Conservation (phyloP, 2,113 vertebrate genomes). For the Dascyllus trimaculatus region DNA sequence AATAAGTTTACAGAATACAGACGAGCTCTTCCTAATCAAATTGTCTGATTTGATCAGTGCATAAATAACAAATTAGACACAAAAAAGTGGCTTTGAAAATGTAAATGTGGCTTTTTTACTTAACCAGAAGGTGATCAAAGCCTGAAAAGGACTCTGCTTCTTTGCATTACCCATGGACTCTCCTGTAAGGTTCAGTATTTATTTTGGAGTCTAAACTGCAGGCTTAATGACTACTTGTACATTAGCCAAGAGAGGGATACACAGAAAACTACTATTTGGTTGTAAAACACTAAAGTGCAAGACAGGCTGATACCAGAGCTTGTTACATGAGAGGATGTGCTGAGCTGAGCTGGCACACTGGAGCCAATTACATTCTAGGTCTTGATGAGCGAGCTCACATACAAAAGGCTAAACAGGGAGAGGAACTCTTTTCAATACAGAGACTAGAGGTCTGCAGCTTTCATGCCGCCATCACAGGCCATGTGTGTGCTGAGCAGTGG, state of each 20-base stretch:
- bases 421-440: constrained; percentile 40
- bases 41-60: constrained; percentile 61
- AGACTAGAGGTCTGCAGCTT: constrained; percentile 60
- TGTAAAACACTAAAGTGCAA: constrained; percentile 85
- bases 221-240: constrained; percentile 68
- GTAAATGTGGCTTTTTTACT: constrained; percentile 48
- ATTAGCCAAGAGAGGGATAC: constrained; percentile 79
- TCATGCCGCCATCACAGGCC: constrained; percentile 50
- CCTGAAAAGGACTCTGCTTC: constrained; percentile 23
- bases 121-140: constrained; percentile 51
- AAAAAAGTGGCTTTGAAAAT: constrained; percentile 56
- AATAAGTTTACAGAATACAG: constrained; percentile 64
- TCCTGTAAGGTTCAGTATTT: constrained; percentile 59
- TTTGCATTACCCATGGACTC: constrained; percentile 44
- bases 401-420: constrained; percentile 60
- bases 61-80: constrained; percentile 61
- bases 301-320: constrained; percentile 78
- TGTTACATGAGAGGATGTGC: constrained; percentile 80
- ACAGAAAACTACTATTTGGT: constrained; percentile 79
- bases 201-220: constrained; percentile 73
- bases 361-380: constrained; percentile 78
- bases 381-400: constrained; percentile 78
- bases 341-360: constrained; percentile 76
- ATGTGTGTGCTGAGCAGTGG: constrained; percentile 37
- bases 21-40: constrained; percentile 64